Conservation (phyloP, 2,113 vertebrate genomes). For the Psammodynastes pulverulentus region DNA sequence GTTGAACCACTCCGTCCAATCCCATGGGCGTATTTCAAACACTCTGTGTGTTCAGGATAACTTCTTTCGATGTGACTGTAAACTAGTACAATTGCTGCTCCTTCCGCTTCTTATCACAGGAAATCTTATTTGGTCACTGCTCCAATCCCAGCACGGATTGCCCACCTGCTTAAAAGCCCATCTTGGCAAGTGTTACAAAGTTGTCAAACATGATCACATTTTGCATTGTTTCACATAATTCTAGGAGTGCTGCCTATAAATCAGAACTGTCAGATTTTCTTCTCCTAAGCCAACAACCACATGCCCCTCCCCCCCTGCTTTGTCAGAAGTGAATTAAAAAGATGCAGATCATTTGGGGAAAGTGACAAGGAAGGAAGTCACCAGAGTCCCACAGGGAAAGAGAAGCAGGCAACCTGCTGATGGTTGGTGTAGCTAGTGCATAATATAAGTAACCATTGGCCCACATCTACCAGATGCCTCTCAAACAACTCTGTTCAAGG, state of each 20-base stretch:
- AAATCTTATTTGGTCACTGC: background rate
- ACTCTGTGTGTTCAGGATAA: background rate
- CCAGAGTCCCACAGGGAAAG: fast-evolving
- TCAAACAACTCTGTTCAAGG: background rate
- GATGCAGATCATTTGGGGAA: background rate
- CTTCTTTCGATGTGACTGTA: background rate
- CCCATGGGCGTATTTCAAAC: background rate
- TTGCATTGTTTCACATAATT: background rate
- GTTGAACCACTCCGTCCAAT: background rate
- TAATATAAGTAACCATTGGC: constrained; percentile 1
- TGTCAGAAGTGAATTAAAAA: background rate
- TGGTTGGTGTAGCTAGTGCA: background rate
- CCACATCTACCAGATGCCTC: background rate
- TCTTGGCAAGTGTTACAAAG: background rate
- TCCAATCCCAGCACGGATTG: background rate
- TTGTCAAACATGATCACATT: background rate
- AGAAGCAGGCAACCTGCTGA: background rate
- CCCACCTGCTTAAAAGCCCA: background rate
- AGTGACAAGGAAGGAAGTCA: background rate
- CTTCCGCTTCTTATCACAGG: background rate
- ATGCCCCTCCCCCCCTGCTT: no score
- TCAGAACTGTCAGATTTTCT: background rate
- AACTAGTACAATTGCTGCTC: background rate
- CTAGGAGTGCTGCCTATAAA: background rate
- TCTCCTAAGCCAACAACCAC: background rate